Conservation (phyloP, 2,113 vertebrate genomes). For the Montifringilla adamsi region DNA sequence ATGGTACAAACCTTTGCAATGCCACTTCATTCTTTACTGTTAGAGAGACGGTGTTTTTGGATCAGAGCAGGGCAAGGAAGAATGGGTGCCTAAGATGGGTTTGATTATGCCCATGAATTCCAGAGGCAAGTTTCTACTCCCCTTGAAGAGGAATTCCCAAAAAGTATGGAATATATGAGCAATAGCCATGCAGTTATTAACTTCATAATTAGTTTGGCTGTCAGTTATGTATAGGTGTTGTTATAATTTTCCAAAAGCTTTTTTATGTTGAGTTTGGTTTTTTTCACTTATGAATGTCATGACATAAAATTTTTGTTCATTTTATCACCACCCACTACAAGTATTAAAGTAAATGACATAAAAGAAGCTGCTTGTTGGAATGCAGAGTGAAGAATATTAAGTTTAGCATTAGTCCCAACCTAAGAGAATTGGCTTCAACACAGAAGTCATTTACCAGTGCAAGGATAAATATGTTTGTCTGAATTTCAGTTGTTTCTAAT, state of each 20-base stretch:
- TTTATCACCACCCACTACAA: neutral
- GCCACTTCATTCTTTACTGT: neutral
- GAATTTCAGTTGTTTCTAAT: conserved; percentile 37
- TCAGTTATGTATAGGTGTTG: neutral
- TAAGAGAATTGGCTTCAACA: neutral
- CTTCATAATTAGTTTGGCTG: neutral
- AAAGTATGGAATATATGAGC: neutral
- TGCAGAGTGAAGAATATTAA: neutral
- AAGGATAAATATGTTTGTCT: conserved; percentile 18
- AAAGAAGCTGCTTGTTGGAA: neutral
- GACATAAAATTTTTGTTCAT: neutral
- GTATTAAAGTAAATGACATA: neutral
- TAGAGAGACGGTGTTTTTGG: neutral
- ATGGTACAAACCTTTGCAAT: neutral
- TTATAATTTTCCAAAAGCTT: neutral
- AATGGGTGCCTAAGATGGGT: neutral
- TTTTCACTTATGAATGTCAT: neutral
- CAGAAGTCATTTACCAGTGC: neutral
- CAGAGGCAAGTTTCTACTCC: neutral
- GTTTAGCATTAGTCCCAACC: neutral
- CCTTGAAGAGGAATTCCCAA: neutral
- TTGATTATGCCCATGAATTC: neutral
- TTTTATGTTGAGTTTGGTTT: neutral
- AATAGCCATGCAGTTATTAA: neutral
- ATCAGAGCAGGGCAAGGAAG: neutral